A percentile compares a stretch with the other conserved stretches of the same genome.
Conservation (phyloP, 1,140 invertebrate genomes). For the Ctenoplectra terminalis region DNA sequence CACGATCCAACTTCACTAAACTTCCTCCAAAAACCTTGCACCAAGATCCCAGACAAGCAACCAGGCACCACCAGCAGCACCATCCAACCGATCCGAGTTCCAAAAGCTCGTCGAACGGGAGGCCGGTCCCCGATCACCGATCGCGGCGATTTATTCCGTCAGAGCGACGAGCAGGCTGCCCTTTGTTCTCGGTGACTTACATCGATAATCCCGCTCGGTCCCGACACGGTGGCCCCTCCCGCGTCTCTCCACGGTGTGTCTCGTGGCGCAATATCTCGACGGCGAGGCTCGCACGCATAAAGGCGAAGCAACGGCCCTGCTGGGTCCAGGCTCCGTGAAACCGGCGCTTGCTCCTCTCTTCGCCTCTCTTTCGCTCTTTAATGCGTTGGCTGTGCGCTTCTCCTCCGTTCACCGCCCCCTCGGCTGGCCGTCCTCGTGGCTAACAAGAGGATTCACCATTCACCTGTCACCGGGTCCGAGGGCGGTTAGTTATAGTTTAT, state of each 20-base stretch:
- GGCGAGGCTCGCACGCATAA: conserved; percentile 56
- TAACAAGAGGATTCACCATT: conserved; percentile 82
- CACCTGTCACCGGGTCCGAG: conserved; percentile 80
- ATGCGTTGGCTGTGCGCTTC: not conserved
- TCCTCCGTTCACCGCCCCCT: conserved; percentile 25
- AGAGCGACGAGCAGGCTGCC: conserved; percentile 53
- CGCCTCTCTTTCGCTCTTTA: not conserved
- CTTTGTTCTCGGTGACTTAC: conserved; percentile 69
- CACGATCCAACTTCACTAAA: too few species aligned
- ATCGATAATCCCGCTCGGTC: conserved; percentile 63
- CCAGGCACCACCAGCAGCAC: not conserved
- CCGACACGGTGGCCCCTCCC: conserved; percentile 51
- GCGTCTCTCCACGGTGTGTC: conserved; percentile 17
- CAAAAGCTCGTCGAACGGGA: not conserved
- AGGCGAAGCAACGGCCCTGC: conserved; percentile 37
- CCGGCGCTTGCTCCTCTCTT: conserved; percentile 28
- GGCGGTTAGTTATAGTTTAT: conserved; percentile 82
- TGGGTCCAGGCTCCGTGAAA: conserved; percentile 47
- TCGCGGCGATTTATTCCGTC: conserved; percentile 61
- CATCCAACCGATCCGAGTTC: not conserved
- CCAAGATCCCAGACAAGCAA: too few species aligned
- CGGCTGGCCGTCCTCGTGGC: conserved; percentile 59
- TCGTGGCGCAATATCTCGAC: conserved; percentile 57
- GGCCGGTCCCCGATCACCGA: conserved; percentile 41
- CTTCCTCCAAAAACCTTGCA: too few species aligned